Conservation (phyloP, 2,113 vertebrate genomes). For the Gasterosteus nipponicus region DNA sequence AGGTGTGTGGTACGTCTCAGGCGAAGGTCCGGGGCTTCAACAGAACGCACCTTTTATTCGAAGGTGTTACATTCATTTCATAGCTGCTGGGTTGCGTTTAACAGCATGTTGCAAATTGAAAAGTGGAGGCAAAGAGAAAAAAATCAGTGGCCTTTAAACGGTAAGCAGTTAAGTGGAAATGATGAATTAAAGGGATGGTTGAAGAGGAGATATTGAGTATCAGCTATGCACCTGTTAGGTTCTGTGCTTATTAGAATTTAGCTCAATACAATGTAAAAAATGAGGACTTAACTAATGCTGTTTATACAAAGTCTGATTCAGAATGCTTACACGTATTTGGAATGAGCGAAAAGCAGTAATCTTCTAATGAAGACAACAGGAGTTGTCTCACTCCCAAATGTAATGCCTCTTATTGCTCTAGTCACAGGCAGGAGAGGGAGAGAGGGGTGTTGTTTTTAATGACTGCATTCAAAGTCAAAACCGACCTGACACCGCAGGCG, state of each 20-base stretch:
- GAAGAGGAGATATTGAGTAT: conserved; percentile 41
- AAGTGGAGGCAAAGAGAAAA: conserved; percentile 11
- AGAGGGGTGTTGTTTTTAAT: conserved; percentile 55
- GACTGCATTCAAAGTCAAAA: conserved; percentile 68
- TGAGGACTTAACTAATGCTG: conserved; percentile 40
- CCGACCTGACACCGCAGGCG: no score
- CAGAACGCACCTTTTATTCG: conserved; percentile 56
- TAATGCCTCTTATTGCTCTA: conserved; percentile 69
- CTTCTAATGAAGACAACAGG: conserved; percentile 67
- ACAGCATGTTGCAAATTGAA: conserved; percentile 35
- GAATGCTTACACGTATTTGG: conserved; percentile 56
- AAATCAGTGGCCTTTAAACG: conserved; percentile 43
- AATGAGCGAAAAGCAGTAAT: conserved; percentile 57
- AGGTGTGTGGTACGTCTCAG: conserved; percentile 44
- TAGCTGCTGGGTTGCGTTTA: conserved; percentile 37
- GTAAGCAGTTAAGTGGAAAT: conserved; percentile 57
- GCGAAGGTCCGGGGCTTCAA: conserved; percentile 56
- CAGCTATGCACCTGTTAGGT: conserved; percentile 54
- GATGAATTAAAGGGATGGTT: conserved; percentile 51
- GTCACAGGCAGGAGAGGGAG: conserved; percentile 40
- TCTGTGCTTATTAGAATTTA: conserved; percentile 66
- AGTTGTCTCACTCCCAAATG: conserved; percentile 48
- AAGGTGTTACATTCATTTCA: conserved; percentile 57
- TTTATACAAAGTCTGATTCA: conserved; percentile 66
- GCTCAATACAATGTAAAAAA: conserved; percentile 56